phyloP scores from a whole-genome alignment of 2,113 vertebrate genomes.

The Rhinolophus ferrumequinum region DNA sequence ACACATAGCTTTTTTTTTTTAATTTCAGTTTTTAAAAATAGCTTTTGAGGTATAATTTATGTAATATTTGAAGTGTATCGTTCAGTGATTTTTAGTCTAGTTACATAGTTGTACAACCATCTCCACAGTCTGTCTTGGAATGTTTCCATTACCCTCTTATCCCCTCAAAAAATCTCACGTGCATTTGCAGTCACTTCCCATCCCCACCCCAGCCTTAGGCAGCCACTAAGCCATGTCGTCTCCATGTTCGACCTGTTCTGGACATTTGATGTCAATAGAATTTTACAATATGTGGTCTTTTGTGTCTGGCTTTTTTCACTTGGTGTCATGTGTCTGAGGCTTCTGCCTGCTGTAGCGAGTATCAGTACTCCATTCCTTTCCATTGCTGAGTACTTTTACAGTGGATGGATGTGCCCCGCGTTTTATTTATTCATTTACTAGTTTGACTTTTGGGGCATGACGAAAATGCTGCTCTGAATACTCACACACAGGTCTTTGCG shows the following conservation, averaged over 20 bases:
- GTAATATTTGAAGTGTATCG: not conserved
- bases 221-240: not conserved
- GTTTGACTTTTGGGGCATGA: not conserved
- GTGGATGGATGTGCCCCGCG: accelerated
- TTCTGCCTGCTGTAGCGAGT: no score
- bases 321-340: accelerated
- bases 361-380: no score
- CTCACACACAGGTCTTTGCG: accelerated
- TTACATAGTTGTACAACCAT: accelerated
- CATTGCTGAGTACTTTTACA: not conserved
- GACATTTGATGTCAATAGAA: not conserved
- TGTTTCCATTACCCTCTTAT: accelerated
- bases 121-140: not conserved
- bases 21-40: not conserved
- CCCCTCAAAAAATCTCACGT: not conserved
- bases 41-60: not conserved
- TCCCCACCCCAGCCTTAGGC: not conserved
- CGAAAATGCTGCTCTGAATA: no score
- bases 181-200: no score
- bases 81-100: accelerated
- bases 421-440: not conserved
- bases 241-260: not conserved
- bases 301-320: not conserved
- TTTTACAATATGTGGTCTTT: not conserved
- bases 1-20: not conserved